Conservation (phyloP, 2,113 vertebrate genomes). For the Astur gentilis region DNA sequence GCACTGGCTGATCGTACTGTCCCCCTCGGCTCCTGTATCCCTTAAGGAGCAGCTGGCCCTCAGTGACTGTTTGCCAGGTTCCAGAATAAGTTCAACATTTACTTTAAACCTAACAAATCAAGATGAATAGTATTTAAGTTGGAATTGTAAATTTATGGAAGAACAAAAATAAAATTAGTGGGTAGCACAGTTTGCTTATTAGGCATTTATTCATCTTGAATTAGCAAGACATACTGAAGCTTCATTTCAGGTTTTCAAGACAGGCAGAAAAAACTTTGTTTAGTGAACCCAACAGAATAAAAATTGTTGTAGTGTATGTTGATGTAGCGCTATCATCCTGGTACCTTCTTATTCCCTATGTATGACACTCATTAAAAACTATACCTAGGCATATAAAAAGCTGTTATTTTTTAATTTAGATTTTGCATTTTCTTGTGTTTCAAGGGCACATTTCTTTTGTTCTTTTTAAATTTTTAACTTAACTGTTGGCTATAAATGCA, state of each 20-base stretch:
- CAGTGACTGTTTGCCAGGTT: background rate
- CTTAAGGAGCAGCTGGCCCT: background rate
- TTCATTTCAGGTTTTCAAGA: background rate
- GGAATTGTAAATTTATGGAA: background rate
- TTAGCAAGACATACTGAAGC: background rate
- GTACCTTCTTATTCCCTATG: background rate
- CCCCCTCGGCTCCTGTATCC: background rate
- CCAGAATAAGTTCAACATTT: background rate
- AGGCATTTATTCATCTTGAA: background rate
- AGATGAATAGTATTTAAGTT: background rate
- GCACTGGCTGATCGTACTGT: background rate
- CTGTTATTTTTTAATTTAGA: background rate
- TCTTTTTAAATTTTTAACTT: background rate
- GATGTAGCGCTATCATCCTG: background rate
- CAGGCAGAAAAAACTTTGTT: background rate
- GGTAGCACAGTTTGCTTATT: background rate
- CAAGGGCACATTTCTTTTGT: background rate
- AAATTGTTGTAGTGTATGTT: background rate
- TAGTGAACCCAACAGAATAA: background rate
- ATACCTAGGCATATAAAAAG: background rate
- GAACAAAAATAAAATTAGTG: background rate
- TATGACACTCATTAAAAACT: background rate
- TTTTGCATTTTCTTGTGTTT: background rate
- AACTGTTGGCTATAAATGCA: background rate
- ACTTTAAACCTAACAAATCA: background rate